Evolutionary conservation across 2,797 vertebrate genomes (phyloP), one percentile per base, ranked within the genome.

Genomic region (Rhinophrynus dorsalis): DNA sequence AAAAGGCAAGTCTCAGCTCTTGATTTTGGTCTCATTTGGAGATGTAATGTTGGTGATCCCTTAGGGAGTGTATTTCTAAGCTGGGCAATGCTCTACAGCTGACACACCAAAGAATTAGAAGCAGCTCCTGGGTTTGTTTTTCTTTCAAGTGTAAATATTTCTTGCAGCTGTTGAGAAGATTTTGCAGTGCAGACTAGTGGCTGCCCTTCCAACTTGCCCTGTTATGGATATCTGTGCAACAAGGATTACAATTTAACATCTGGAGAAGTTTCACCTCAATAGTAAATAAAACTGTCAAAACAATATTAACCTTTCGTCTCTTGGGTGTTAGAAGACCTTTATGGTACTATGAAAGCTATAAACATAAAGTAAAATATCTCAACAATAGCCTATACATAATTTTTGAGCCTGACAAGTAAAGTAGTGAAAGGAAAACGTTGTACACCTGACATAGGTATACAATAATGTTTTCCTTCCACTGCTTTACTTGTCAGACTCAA

Each of bases 121-220:
- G 62, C 62, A 67, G 70, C 70, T 73, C 47, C 55, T 73, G 62
- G 50, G 63, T 33, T 45, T 73, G 55, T 67, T 67, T 60, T 67
- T 60, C 52, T 67, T 55, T 73, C 70, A 67, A 73, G 70, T 67
- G 70, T 60, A 66, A 73, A 73, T 73, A 73, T 47, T 67, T 67
- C 62, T 67, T 67, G 70, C 70, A 73, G 70, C 70, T 73, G 70
- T 50, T 67, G 37, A 60, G 20, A 37, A 66, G 55, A 73, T 67
- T 67, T 60, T 59, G 47, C 40, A 20, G 45, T 54, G 26, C 32
- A 40, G 35, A 20, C 30, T 29, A 40, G 17, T 35, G 45, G 6
- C 45, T 20, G 29, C 7, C 35, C 23, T 15, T 59, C 5, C 26
- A 27, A 15, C 54, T 47, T 73, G 20, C 29, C 70, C 70, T 54